Percentiles rank a stretch among this genome's conserved stretches.
Conservation (phyloP, 2,888 invertebrate species). For the Hirudinaria manillensis region DNA sequence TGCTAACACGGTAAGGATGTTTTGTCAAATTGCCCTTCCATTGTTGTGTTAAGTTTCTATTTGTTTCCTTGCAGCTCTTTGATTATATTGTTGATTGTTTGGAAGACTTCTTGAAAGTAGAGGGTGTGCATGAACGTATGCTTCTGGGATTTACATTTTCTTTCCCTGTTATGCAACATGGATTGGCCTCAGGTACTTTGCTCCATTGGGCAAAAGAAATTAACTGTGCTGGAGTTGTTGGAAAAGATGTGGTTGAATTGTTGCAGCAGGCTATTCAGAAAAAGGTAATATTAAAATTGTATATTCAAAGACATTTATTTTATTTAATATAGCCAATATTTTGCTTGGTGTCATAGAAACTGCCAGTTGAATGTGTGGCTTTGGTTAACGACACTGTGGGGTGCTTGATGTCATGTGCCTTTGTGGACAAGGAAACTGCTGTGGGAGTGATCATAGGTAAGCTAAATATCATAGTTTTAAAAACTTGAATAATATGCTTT, state of each 20-base stretch:
- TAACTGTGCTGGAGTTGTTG: slow-evolving; percentile 81
- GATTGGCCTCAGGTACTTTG: slow-evolving; percentile 73
- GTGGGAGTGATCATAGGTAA: slow-evolving; percentile 90
- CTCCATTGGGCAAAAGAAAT: slow-evolving; percentile 95
- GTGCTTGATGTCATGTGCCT: slow-evolving; percentile 94
- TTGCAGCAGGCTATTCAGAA: slow-evolving; percentile 78
- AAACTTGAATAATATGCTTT: not conserved
- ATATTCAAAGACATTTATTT: slow-evolving; percentile 9
- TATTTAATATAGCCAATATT: not conserved
- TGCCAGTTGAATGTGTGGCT: slow-evolving; percentile 85
- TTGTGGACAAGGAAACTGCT: slow-evolving; percentile 84
- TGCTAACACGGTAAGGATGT: slow-evolving; percentile 48
- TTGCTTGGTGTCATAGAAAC: slow-evolving; percentile 61
- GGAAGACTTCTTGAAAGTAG: slow-evolving; percentile 63
- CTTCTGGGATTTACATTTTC: slow-evolving; percentile 95
- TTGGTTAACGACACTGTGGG: slow-evolving; percentile 95
- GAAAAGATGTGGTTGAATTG: slow-evolving; percentile 80
- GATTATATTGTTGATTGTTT: slow-evolving; percentile 92
- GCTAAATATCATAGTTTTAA: slow-evolving; percentile 44
- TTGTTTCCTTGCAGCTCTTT: slow-evolving; percentile 64
- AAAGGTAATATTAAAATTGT: slow-evolving; percentile 8
- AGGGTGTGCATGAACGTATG: slow-evolving; percentile 50
- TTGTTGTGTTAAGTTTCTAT: not conserved
- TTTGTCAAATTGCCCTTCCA: not conserved
- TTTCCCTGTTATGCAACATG: slow-evolving; percentile 80